A percentile compares a stretch with the other conserved stretches of the same genome.
These are phyloP conservation scores for Dinocampus coccinellae DNA, from an alignment of 2,888 invertebrate genomes.

Conservation along the genomic window DNA sequence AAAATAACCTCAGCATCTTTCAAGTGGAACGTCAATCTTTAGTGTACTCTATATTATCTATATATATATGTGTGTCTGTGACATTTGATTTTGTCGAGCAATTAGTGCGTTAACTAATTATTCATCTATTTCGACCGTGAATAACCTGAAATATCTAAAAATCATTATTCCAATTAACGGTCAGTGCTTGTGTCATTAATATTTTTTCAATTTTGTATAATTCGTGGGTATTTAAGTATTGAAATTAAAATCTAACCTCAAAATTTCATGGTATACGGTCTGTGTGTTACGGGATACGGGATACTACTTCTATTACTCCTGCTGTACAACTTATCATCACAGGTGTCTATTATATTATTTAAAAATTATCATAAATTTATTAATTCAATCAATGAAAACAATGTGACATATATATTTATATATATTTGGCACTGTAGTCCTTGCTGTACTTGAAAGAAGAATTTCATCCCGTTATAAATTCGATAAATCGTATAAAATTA, in stretches of 20 bases:
- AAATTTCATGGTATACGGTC: neutral
- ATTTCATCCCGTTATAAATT: constrained; percentile 42
- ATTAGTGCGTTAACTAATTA: neutral
- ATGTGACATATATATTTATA: neutral
- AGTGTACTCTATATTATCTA: neutral
- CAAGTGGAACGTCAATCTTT: neutral
- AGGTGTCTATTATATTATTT: neutral
- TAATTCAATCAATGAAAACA: neutral
- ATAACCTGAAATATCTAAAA: neutral
- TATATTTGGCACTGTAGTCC: neutral
- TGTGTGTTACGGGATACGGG: too few species aligned
- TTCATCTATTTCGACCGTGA: neutral
- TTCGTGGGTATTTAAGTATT: neutral
- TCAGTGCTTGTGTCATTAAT: neutral
- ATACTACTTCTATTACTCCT: too few species aligned
- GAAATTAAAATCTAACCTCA: neutral
- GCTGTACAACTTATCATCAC: neutral
- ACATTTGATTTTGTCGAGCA: neutral
- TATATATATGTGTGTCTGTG: neutral
- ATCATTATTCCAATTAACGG: too few species aligned
- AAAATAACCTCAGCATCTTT: neutral
- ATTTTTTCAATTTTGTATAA: neutral
- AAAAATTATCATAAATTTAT: neutral
- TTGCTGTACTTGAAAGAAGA: constrained; percentile 17
- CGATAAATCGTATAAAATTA: constrained; percentile 24